phyloP scores from a whole-genome alignment of 2,113 vertebrate genomes.

The Myxocyprinus asiaticus region DNA sequence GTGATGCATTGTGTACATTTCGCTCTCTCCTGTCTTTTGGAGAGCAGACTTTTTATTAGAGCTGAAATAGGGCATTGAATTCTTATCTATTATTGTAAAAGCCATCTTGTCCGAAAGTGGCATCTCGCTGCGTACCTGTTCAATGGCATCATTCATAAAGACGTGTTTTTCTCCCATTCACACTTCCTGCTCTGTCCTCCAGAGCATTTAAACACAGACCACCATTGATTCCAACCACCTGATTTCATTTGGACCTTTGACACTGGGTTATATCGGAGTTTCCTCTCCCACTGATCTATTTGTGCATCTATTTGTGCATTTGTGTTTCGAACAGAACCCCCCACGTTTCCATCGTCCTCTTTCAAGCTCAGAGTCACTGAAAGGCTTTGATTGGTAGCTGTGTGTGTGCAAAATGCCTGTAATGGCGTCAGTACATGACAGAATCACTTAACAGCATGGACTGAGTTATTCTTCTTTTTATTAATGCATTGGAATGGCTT shows the following conservation, averaged over 20 bases:
- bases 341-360: slow-evolving; percentile 41
- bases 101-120: slow-evolving; percentile 55
- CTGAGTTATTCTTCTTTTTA: slow-evolving; percentile 57
- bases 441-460: slow-evolving; percentile 56
- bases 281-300: slow-evolving; percentile 61
- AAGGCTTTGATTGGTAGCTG: slow-evolving; percentile 47
- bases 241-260: slow-evolving; percentile 57
- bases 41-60: background rate
- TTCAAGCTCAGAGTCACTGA: slow-evolving; percentile 36
- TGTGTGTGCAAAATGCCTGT: slow-evolving; percentile 38
- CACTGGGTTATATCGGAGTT: slow-evolving; percentile 52
- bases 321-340: slow-evolving; percentile 56
- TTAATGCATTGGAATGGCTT: slow-evolving; percentile 66
- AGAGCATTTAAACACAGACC: slow-evolving; percentile 61
- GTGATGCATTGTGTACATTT: slow-evolving; percentile 2
- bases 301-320: slow-evolving; percentile 59
- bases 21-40: slow-evolving; percentile 30
- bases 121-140: slow-evolving; percentile 54
- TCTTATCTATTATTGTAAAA: slow-evolving; percentile 63
- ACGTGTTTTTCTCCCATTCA: slow-evolving; percentile 59
- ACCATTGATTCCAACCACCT: slow-evolving; percentile 66
- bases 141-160: slow-evolving; percentile 62
- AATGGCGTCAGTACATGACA: slow-evolving; percentile 47
- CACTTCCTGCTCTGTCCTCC: slow-evolving; percentile 62
- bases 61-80: slow-evolving; percentile 45